phyloP scores from a whole-genome alignment of 2,113 vertebrate genomes.

The Puma concolor region DNA sequence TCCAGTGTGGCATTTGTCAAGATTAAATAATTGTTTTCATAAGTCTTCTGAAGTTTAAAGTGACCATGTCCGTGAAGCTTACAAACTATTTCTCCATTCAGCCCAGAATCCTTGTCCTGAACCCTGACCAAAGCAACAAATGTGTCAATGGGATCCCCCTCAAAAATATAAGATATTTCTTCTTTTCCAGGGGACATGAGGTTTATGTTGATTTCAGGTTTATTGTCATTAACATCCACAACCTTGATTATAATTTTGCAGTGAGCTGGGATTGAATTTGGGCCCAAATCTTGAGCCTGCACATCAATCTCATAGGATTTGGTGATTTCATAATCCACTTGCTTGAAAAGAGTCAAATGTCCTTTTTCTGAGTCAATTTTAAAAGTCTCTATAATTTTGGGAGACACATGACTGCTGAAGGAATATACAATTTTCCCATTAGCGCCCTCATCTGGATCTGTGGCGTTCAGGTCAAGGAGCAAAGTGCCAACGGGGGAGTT shows the following conservation, averaged over 20 bases:
- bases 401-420: slow-evolving; percentile 95
- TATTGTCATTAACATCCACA: slow-evolving; percentile 98
- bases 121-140: slow-evolving; percentile 96
- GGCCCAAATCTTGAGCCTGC: slow-evolving; percentile 97
- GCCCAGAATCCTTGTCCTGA: slow-evolving; percentile 95
- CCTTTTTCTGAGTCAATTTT: slow-evolving; percentile 94
- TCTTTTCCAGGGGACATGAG: slow-evolving; percentile 96
- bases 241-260: slow-evolving; percentile 98
- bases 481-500: slow-evolving; percentile 93
- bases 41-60: slow-evolving; percentile 96
- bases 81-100: slow-evolving; percentile 94
- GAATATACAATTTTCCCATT: slow-evolving; percentile 97
- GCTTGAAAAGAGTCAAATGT: slow-evolving; percentile 94
- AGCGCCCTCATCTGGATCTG: slow-evolving; percentile 98
- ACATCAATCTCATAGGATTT: slow-evolving; percentile 96
- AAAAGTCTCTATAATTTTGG: slow-evolving; percentile 95
- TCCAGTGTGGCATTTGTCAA: slow-evolving; percentile 96
- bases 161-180: slow-evolving; percentile 95
- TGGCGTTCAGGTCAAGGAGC: slow-evolving; percentile 96
- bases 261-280: slow-evolving; percentile 97
- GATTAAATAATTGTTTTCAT: slow-evolving; percentile 98
- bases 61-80: slow-evolving; percentile 96
- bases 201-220: slow-evolving; percentile 96
- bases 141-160: slow-evolving; percentile 93
- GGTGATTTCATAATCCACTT: slow-evolving; percentile 94